A percentile compares a stretch with the other conserved stretches of the same genome.
These are phyloP conservation scores for Gobius niger DNA, from an alignment of 2,113 vertebrate genomes.

Conservation along the genomic window DNA sequence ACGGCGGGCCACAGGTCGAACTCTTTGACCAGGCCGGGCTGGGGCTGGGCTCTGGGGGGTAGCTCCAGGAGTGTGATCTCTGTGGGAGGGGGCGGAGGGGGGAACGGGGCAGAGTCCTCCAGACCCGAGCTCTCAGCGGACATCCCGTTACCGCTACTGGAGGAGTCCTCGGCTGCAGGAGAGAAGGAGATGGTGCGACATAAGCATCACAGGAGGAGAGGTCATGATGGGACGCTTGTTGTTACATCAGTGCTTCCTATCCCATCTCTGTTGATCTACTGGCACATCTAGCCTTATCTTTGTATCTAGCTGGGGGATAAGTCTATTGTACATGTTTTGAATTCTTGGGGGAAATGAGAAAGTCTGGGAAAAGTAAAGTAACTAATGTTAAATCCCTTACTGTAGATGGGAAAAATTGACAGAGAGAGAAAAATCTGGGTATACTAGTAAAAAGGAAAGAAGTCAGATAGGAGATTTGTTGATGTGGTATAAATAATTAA, in stretches of 20 bases:
- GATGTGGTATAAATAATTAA: neutral
- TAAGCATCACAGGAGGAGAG: neutral
- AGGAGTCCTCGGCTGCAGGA: slow-evolving; percentile 78
- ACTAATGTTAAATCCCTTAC: too few relatives aligned
- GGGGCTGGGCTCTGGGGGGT: slow-evolving; percentile 75
- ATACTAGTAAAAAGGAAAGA: too few relatives aligned
- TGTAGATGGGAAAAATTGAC: too few relatives aligned
- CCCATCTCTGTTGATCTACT: too few relatives aligned
- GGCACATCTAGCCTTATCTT: too few relatives aligned
- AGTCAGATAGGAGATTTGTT: too few relatives aligned
- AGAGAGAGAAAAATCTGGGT: too few relatives aligned
- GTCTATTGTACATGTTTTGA: too few relatives aligned
- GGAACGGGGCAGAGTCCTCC: slow-evolving; percentile 79
- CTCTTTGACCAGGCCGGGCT: slow-evolving; percentile 73
- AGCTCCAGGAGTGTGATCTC: slow-evolving; percentile 86
- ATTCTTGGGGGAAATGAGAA: too few relatives aligned
- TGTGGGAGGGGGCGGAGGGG: slow-evolving; percentile 78
- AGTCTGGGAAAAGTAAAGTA: too few relatives aligned
- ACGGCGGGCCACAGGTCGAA: slow-evolving; percentile 76
- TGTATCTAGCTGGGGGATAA: too few relatives aligned
- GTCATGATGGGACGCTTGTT: neutral
- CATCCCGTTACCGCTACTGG: slow-evolving; percentile 78
- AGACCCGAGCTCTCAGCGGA: slow-evolving; percentile 71
- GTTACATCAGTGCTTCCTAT: too few relatives aligned
- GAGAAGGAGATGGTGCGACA: slow-evolving; percentile 22